Base-by-base conservation (phyloP, 2,113 vertebrate genomes). In the Zosterops hypoxanthus region DNA sequence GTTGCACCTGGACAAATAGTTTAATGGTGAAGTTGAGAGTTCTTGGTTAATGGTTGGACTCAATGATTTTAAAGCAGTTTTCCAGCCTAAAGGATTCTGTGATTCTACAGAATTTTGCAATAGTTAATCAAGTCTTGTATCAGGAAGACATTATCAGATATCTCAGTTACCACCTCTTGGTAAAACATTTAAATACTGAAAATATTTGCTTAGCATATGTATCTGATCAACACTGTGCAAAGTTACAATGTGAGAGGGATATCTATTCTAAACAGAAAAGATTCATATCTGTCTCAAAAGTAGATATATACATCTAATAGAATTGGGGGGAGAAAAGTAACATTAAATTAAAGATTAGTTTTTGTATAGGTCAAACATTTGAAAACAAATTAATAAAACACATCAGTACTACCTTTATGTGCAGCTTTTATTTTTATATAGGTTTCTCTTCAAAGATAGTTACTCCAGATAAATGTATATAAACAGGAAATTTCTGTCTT, bases 401-500 rank as follows among this genome's bases (percentile, higher is more conserved):
- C 92, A 65, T 82, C 91, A 95, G 26, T 47, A 86, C 95, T 97
- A 92, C 86, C 50, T 90, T 68, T 94, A 92, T 41, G 26, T 41
- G 53, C 53, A 97, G 86, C 24, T 46, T 64, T 75, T 94, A 49
- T 64, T 70, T 94, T 44, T 28, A 69, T 76, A 2, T 24, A n/a
- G 2, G 4, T 61, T 92, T 92, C 33, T 93, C 65, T 92, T 82
- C 42, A 90, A 95, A 95, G 86, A 78, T 94, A 96, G 93, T 91
- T 91, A 94, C 72, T 77, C 78, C 95, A 91, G 94, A 96, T 92
- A 95, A 92, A 92, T 73, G 36, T 88, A 72, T 94, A 88, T 95
- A 96, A 97, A 96, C 94, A 98, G 96, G 95, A 97, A 96, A 95
- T 91, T 65, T 97, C 64, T 97, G 79, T 86, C 80, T 82, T 82